Percentiles rank a stretch among this genome's conserved stretches.
phyloP scores from a whole-genome alignment of 2,888 invertebrate species.

The Eurytoma adleriae region DNA sequence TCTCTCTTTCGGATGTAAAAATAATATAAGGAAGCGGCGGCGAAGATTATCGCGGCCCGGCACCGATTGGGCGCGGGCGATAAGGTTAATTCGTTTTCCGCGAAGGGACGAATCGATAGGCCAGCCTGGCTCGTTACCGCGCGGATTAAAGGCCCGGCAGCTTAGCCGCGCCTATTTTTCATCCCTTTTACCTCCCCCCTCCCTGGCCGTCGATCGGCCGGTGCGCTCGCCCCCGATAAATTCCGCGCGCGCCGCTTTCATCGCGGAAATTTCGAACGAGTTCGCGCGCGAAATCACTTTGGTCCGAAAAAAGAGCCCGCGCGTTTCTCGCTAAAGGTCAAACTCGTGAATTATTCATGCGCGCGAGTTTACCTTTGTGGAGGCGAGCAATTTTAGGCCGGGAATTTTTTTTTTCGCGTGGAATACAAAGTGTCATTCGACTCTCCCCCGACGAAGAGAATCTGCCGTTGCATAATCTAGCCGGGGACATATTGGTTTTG shows the following conservation, averaged over 20 bases:
- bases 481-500: too few relatives aligned
- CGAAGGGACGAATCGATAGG: too few relatives aligned
- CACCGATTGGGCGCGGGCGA: background rate
- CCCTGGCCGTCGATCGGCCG: too few relatives aligned
- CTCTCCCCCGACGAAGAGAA: too few relatives aligned
- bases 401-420: too few relatives aligned
- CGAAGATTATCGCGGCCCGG: background rate
- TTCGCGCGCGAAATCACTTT: slow-evolving; percentile 22
- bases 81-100: slow-evolving; percentile 2
- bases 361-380: background rate
- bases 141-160: background rate
- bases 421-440: too few relatives aligned
- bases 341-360: slow-evolving; percentile 16
- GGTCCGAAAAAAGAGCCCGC: background rate
- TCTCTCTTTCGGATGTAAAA: slow-evolving; percentile 12
- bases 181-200: too few relatives aligned
- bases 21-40: slow-evolving; percentile 2
- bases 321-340: slow-evolving; percentile 4
- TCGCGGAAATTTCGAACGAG: too few relatives aligned
- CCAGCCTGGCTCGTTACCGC: background rate
- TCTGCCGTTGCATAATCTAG: too few relatives aligned
- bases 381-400: background rate
- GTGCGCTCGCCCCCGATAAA: too few relatives aligned
- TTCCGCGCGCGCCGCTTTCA: too few relatives aligned
- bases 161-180: too few relatives aligned